Evolutionary conservation across 2,797 vertebrate species (phyloP), one percentile per base, ranked within the genome.

Genomic region (Takifugu ocellatus): DNA sequence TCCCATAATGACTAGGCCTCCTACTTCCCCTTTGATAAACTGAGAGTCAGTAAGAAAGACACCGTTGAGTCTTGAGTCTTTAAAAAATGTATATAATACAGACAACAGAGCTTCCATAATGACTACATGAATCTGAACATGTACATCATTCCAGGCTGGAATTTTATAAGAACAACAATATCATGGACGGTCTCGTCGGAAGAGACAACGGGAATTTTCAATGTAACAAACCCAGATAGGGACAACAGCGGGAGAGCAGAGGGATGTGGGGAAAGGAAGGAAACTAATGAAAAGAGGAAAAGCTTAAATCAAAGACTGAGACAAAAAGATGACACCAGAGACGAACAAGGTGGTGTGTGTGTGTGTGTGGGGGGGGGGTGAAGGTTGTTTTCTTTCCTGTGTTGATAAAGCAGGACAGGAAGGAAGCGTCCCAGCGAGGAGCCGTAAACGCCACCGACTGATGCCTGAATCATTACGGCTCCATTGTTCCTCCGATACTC

Each of bases 391-490:
- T 75, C 68, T 68, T 84, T 65, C 74, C 63, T 75, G 70, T 77
- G 74, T 75, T 74, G 75, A 83, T 83, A 79, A 74, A 72, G 65
- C 44, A 31, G 59, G 63, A 66, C 78, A 69, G 75, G 77, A 83
- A 76, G 75, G 80, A 83, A 78, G 68, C 55, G 17, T 0, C 70
- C 75, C 46, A 10, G 27, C 59, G 65, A 3, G 66, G 68, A 65
- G 11, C 55, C 69, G 63, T 71, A 81, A 81, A 88, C 36, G 66
- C 58, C 54, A 57, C 62, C 61, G 24, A 24, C 5, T 57, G 66
- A 7, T 66, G 70, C 60, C 70, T 63, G 61, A 60, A 60, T 59
- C 50, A 75, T 73, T 65, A 72, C 69, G 2, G 42, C 71, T 51
- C 54, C 63, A 81, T 73, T 88, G 86, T 85, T 70, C 62, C 52